Base-by-base conservation (phyloP, 35 echinoderm and acorn worm species). In the Stichopus chloronotus region DNA sequence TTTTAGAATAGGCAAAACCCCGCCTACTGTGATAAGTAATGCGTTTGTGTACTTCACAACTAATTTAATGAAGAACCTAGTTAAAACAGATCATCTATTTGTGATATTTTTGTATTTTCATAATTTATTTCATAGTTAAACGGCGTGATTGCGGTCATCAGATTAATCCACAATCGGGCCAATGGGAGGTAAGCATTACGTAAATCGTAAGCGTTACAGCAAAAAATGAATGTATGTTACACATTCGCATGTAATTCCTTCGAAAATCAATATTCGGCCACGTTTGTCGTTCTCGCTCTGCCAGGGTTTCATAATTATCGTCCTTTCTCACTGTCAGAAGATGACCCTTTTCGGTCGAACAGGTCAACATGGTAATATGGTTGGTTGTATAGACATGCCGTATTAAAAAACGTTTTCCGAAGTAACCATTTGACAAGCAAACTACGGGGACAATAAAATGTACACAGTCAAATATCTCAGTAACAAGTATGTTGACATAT, bases 141-240 rank as follows among this genome's bases (percentile, higher is more conserved):
- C 80, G 80, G 80, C 14, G 14, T 5, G 80, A 83, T 83, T 83
- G 80, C 80, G 19, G 80, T 83, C 80, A 83, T 83, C 80, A 83
- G 80, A 83, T 83, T 55, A 83, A 83, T 55, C 80, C 80, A 20
- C 80, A 83, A 30, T 83, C 80, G 0, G 80, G 80, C 80, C 4
- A 83, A 83, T 83, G 80, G 80, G 80, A 83, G 80, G 80, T 83
- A 83, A 83, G 80, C 24, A 83, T 83, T 30, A 52, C 80, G 19
- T 83, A 83, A 0, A 11, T 83, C 25, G 80, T 83, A 83, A 55
- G 80, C 80, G 23, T 83, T 83, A 21, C 80, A 83, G n/a, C n/a
- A n/a, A 12, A 83, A 83, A 30, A 83, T 83, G 6, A 83, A 83
- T 52, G 25, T 43, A 83, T 76, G 72, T 83, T 83, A 83, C 80